Base-by-base conservation (phyloP, 2,797 vertebrate species). In the Trachurus trachurus region DNA sequence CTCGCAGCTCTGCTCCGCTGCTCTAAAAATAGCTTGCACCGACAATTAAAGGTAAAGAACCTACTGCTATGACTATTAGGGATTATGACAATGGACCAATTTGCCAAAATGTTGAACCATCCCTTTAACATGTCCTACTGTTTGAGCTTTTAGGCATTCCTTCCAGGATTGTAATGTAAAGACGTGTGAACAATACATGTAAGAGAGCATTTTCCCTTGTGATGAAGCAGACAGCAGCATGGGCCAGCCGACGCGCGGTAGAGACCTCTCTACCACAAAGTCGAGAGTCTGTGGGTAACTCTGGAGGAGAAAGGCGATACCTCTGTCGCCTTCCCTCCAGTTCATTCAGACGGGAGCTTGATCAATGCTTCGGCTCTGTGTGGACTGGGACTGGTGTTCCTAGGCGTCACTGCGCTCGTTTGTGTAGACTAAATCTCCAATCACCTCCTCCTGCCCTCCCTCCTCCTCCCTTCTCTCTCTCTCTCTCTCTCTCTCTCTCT, bases 341-440 rank as follows among this genome's bases (percentile, higher is more conserved):
- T 95, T 94, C 88, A 94, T 95, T 93, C 84, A 94, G 90, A 93
- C 74, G 61, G 44, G 76, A 74, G 84, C 78, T 83, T 89, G 93
- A 96, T 95, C 95, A 94, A 96, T 96, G 93, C 86, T 76, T 71
- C 82, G 93, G 92, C 95, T 95, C 95, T 95, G 93, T 94, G 89
- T 94, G 86, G 93, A 94, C 94, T 96, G 93, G 84, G 80, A 77
- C 83, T 50, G 76, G 59, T 93, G 91, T 93, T 90, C 69, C 39
- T 31, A 92, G 94, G 94, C 94, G 93, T 95, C 95, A 93, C 86
- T 92, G 83, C 40, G 74, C 89, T 95, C 83, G 42, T 94, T 94
- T 91, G 81, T 92, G 90, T 92, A 88, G 92, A 93, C 88, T 83
- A 67, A 67, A 21, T 66, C 59, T 52, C 39, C 71, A 31, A 26